Evolutionary conservation across 2,797 vertebrate genomes (phyloP).

Genomic region (Gambusia yucatana): DNA sequence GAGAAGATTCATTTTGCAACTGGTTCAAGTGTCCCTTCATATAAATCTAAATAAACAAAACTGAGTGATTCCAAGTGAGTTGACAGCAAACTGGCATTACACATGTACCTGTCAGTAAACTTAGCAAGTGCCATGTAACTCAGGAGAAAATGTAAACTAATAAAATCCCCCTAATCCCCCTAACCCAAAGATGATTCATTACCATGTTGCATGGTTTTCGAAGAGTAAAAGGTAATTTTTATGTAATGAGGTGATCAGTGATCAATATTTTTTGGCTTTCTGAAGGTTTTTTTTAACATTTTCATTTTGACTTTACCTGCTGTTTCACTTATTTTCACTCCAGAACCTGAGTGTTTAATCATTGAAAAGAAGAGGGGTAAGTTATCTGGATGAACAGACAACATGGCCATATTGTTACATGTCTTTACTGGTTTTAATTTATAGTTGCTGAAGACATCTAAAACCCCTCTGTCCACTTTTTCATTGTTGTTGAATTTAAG

Average conservation of each 20-base stretch:
- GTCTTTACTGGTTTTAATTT: not conserved
- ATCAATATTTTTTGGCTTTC: not conserved
- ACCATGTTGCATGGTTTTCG: not conserved
- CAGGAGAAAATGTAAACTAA: not conserved
- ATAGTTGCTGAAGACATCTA: not conserved
- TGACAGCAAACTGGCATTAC: not conserved
- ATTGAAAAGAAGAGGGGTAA: not conserved
- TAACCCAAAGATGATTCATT: too few species aligned
- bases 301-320: not conserved
- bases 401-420: not conserved
- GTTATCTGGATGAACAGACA: not conserved
- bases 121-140: not conserved
- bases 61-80: not conserved
- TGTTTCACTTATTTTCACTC: not conserved
- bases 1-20: not conserved
- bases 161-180: not conserved
- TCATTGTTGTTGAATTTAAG: not conserved
- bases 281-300: not conserved
- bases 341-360: not conserved
- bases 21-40: not conserved
- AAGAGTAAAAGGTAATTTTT: not conserved
- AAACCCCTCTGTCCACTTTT: too few species aligned
- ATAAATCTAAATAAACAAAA: not conserved
- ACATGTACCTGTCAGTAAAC: not conserved
- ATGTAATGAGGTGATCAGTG: not conserved